Evolutionary conservation across 2,888 invertebrate genomes (phyloP).

Genomic region (Phalera bucephala): DNA sequence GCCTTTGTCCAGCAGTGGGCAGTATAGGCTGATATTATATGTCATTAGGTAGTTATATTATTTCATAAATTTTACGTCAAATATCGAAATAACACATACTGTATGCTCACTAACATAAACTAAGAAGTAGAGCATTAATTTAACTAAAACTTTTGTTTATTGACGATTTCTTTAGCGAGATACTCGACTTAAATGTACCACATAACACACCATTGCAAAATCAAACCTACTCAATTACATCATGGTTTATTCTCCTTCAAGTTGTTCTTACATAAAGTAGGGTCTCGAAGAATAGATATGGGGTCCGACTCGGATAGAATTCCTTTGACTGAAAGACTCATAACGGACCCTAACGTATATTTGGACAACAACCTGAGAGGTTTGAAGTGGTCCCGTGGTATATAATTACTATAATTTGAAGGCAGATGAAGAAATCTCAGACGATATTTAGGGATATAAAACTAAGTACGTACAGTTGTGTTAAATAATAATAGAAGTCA

Average conservation of each 20-base stretch:
- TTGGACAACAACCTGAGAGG: conserved; percentile 80
- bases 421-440: conserved; percentile 67
- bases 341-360: conserved; percentile 82
- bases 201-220: conserved; percentile 17
- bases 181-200: conserved; percentile 60
- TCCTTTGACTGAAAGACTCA: conserved; percentile 70
- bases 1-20: too few species aligned
- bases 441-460: conserved; percentile 21
- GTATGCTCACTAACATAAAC: conserved; percentile 41
- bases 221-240: conserved; percentile 2
- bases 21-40: too few species aligned
- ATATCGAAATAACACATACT: conserved; percentile 34
- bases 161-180: conserved; percentile 73
- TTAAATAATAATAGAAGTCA: conserved; percentile 1
- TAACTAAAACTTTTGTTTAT: conserved; percentile 78
- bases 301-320: conserved; percentile 72
- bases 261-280: conserved; percentile 34
- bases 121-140: conserved; percentile 67
- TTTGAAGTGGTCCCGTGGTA: conserved; percentile 73
- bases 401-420: conserved; percentile 80
- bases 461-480: conserved; percentile 3
- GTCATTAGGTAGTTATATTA: too few species aligned
- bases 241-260: conserved; percentile 33
- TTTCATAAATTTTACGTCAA: background rate
- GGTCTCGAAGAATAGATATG: conserved; percentile 80